Conservation (phyloP, 2,113 vertebrate genomes). For the Eclectus roratus region DNA sequence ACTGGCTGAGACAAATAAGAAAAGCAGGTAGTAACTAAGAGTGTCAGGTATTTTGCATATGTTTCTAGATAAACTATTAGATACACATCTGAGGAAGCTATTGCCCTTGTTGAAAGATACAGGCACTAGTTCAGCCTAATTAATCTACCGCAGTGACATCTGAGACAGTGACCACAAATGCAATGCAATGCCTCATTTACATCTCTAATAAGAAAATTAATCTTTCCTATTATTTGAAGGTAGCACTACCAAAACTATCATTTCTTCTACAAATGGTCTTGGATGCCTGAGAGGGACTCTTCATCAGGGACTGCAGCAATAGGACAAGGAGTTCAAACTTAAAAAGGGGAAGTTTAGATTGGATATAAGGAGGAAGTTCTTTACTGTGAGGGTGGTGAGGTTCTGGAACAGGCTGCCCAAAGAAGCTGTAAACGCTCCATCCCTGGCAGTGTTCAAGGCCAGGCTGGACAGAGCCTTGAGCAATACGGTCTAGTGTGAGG, state of each 20-base stretch:
- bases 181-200: not conserved
- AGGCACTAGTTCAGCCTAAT: not conserved
- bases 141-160: not conserved
- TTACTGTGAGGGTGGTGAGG: not conserved
- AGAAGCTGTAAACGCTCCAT: not conserved
- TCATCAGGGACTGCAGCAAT: not conserved
- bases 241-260: not conserved
- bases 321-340: not conserved
- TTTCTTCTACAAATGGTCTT: not conserved
- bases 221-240: not conserved
- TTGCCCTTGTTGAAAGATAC: not conserved
- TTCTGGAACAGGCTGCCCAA: not conserved
- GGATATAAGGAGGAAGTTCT: not conserved
- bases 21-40: not conserved
- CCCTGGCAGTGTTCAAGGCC: not conserved
- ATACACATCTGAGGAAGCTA: not conserved
- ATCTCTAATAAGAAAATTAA: not conserved
- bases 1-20: not conserved
- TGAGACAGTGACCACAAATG: not conserved
- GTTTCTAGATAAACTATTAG: not conserved
- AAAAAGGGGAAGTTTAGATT: not conserved
- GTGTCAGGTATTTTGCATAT: not conserved
- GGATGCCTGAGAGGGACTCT: not conserved
- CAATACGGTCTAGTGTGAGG: not conserved
- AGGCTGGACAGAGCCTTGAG: not conserved